Evolutionary conservation across 2,113 vertebrate genomes (phyloP).

Genomic region (Thunnus maccoyii): DNA sequence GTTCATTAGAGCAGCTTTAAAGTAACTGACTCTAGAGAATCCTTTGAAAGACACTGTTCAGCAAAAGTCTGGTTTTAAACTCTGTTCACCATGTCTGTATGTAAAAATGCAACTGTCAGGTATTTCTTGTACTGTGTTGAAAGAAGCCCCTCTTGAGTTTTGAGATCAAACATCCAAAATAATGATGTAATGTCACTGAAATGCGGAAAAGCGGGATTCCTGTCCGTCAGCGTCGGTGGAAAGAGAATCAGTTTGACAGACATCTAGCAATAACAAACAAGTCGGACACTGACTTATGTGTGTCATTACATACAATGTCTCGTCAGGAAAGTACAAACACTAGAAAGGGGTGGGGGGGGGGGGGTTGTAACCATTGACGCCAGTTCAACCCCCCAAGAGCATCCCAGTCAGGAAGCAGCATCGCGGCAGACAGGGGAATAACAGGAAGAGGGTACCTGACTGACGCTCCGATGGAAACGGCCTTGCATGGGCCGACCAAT

Average conservation of each 20-base stretch:
- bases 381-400: slow-evolving; percentile 49
- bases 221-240: not conserved
- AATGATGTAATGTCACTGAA: not conserved
- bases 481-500: slow-evolving; percentile 45
- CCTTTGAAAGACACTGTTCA: too few species aligned
- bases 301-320: slow-evolving; percentile 48
- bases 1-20: not conserved
- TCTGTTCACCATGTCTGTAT: not conserved
- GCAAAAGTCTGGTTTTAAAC: not conserved
- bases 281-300: slow-evolving; percentile 10
- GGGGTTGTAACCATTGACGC: slow-evolving; percentile 37
- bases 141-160: not conserved
- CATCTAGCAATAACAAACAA: slow-evolving; percentile 52
- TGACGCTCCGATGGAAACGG: slow-evolving; percentile 45
- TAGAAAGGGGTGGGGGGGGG: not conserved
- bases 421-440: slow-evolving; percentile 65
- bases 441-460: slow-evolving; percentile 77
- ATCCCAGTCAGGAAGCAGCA: slow-evolving; percentile 66
- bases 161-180: not conserved
- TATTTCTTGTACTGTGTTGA: not conserved
- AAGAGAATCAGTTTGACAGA: slow-evolving; percentile 9
- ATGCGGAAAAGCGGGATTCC: slow-evolving; percentile 15
- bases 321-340: slow-evolving; percentile 21
- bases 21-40: not conserved
- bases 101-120: too few species aligned